Evolutionary conservation across 2,797 vertebrate species (phyloP), one percentile per base, ranked within the genome.

Genomic region (Pogonophryne albipinna): DNA sequence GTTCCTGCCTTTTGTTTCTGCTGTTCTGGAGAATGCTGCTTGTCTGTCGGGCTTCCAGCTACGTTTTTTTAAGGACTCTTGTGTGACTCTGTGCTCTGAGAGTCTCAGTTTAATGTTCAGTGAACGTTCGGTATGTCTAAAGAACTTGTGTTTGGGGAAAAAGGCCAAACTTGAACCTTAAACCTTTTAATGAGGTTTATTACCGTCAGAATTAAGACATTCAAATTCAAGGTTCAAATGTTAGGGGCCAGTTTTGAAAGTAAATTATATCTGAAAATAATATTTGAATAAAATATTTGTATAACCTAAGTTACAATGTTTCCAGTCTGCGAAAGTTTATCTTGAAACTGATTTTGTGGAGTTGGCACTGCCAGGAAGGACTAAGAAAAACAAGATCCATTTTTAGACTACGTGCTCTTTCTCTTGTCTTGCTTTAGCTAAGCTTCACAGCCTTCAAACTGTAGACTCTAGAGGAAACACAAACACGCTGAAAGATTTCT

Each of bases 1-100:
- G n/a, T 57, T 38, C 16, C 12, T 65, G 63, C 31, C 17, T 76
- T 76, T 72, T 60, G 50, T 52, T 59, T 52, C 31, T 11, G 27
- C 23, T 38, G 17, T 19, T 62, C 20, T 8, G 15, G 42, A 12
- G 15, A 59, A 65, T 10, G n/a, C 20, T 19, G n/a, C 63, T 27
- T 31, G 61, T 64, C 31, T 52, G 19, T 23, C 13, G 1, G 55
- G n/a, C 41, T 17, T 59, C 34, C 57, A 51, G 65, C 44, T 51
- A 10, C 50, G 12, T 53, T 31, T 10, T 15, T 49, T 68, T 16
- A 3, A 17, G 3, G 23, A 44, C 47, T 55, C 14, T 53, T 3
- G 4, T 19, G 1, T 71, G 42, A 49, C 42, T 45, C 9, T 10
- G 11, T 49, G 15, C 49, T 71, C 27, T 52, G 23, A 38, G 9